These are phyloP conservation scores for Platycheirus rosarum DNA, from an alignment of 2,888 invertebrate species.

Conservation along the genomic window DNA sequence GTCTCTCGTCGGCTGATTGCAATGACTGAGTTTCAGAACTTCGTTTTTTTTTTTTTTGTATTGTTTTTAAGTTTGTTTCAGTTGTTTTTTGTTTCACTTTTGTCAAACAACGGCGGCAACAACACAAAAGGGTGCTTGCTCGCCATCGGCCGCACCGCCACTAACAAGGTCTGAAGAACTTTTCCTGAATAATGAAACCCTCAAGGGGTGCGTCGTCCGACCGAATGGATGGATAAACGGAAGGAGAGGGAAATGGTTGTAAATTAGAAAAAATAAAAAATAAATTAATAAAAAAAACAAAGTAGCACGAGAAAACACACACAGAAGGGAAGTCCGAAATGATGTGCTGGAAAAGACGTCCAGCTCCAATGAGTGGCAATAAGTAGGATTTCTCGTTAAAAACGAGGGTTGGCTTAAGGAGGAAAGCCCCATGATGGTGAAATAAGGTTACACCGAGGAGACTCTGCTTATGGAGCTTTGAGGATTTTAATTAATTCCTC, in stretches of 20 bases:
- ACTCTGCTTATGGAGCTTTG: conserved; percentile 69
- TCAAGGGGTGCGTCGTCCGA: conserved; percentile 17
- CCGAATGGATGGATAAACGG: no score
- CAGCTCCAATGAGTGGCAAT: conserved; percentile 68
- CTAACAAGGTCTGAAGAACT: conserved; percentile 45
- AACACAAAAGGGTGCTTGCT: conserved; percentile 43
- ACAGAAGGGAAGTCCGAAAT: conserved; percentile 64
- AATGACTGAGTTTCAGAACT: conserved; percentile 19
- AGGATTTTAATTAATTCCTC: conserved; percentile 72
- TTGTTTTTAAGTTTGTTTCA: conserved; percentile 43
- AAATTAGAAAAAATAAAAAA: conserved; percentile 55
- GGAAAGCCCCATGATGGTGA: not conserved
- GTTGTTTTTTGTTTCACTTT: conserved; percentile 49
- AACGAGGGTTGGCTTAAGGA: conserved; percentile 16
- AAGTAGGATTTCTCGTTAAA: conserved; percentile 53
- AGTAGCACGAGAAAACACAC: conserved; percentile 16
- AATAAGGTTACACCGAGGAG: conserved; percentile 39
- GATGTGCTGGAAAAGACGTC: conserved; percentile 68
- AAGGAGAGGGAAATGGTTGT: conserved; percentile 20
- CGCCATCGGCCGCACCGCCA: not conserved
- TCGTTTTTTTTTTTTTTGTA: conserved; percentile 17
- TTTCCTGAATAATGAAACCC: conserved; percentile 39
- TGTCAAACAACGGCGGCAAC: conserved; percentile 64
- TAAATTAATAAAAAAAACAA: conserved; percentile 16
- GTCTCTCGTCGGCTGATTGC: conserved; percentile 16